Evolutionary conservation across 2,888 invertebrate species (phyloP), one percentile per base, ranked within the genome.

Genomic region (Lasioglossum malachurum): DNA sequence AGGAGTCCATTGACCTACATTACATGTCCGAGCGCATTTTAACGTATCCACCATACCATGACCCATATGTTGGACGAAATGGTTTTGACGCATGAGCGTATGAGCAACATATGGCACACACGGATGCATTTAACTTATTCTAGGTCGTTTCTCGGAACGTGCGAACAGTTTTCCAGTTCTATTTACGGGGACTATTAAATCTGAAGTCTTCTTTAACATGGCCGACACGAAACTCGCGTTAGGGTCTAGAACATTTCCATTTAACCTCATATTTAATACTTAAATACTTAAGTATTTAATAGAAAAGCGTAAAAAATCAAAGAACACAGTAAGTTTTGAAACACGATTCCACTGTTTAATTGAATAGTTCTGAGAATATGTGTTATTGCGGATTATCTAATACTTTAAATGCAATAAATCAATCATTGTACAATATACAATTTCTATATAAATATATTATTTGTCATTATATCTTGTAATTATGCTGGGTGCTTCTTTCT

Each of bases 71-170:
- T 14, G 41, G 41, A 71, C 41, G 41, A 41, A 71, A 71, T 71
- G 41, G 41, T 41, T 71, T 41, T 41, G 38, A 69, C 69, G 69
- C 69, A 38, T 38, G 38, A 23, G 23, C 38, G 35, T 69, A 23
- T 23, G 38, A 38, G 69, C 69, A 69, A 69, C 69, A 69, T 69
- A 69, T 69, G 69, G 69, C 69, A 35, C 69, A 69, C 23, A 35
- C 69, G 69, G 69, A 69, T 69, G 69, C 38, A 69, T 69, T 69
- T 38, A 69, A 69, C 69, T 69, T 69, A 69, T 69, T 38, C 69
- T 69, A 69, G 38, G 23, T 12, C 35, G 69, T 69, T 69, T 38
- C 69, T 23, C 69, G 69, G 69, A 69, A 69, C 69, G 69, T 38
- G 69, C 23, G 38, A 69, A 69, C 69, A 69, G 69, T 69, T 69